Evolutionary conservation across 1,140 invertebrate genomes (phyloP), one percentile per base, ranked within the genome.

Genomic region (Zelostemma sp.): DNA sequence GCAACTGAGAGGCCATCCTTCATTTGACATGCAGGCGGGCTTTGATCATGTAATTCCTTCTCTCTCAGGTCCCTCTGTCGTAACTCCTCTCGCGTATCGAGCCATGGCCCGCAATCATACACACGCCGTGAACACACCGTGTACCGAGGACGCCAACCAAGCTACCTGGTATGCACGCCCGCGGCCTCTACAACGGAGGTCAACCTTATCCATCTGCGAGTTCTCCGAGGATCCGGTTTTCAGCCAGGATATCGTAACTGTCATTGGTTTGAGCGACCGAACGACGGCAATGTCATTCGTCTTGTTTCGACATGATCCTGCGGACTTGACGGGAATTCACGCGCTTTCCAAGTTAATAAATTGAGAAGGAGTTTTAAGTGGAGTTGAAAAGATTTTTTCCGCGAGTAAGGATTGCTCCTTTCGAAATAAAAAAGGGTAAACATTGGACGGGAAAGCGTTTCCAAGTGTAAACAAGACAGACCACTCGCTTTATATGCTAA

Each of bases 401-500:
- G n/a, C n/a, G n/a, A n/a, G n/a, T n/a, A n/a, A n/a, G n/a, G n/a
- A n/a, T n/a, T n/a, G n/a, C n/a, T n/a, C n/a, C n/a, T n/a, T n/a
- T n/a, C n/a, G n/a, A n/a, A n/a, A n/a, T n/a, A 59, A 62, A 65
- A 63, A 66, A 57, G 49, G 40, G 59, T 58, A 68, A 71, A 66
- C 54, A 74, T 61, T 67, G 60, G 68, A 66, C 51, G 50, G 51
- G 46, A 70, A 65, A 72, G 64, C 64, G 55, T 61, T 73, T 58
- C 71, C 51, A 72, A 73, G 75, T 67, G 68, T 72, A 76, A 79
- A 77, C 73, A 75, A 78, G 72, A 74, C 73, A 66, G 59, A 76
- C 68, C 68, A 68, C 66, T 76, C 76, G 74, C 67, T 79, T 79
- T 79, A 79, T 79, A 79, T 79, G 75, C 76, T 79, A 79, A 78